phyloP scores from a whole-genome alignment of 2,888 invertebrate species.

The Mesodorylaimus sp. region DNA sequence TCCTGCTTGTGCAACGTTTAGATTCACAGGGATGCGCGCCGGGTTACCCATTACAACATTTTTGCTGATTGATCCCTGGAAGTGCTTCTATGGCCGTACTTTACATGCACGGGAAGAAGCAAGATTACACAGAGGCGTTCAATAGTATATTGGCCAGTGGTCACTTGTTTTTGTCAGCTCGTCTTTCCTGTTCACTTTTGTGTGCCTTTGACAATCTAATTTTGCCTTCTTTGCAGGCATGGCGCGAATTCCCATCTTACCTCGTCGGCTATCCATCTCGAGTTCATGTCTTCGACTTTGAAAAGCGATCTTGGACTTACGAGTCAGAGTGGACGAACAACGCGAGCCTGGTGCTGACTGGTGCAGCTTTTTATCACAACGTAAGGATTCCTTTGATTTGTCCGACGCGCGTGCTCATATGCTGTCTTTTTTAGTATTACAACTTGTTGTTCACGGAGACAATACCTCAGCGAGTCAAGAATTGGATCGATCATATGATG shows the following conservation, averaged over 20 bases:
- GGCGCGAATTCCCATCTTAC: constrained; percentile 87
- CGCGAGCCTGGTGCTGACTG: constrained; percentile 76
- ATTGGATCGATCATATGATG: constrained; percentile 84
- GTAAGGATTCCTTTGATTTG: constrained; percentile 30
- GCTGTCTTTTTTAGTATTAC: constrained; percentile 47
- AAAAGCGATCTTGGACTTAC: constrained; percentile 65
- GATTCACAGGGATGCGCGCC: too few relatives aligned
- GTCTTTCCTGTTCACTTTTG: too few relatives aligned
- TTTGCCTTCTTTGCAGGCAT: too few relatives aligned
- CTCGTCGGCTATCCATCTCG: constrained; percentile 89
- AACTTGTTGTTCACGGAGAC: constrained; percentile 74
- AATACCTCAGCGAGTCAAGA: constrained; percentile 62
- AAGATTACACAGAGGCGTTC: too few relatives aligned
- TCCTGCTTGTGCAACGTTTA: too few relatives aligned
- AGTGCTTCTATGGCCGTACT: too few relatives aligned
- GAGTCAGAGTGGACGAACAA: constrained; percentile 95
- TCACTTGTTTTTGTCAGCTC: too few relatives aligned
- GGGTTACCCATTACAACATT: too few relatives aligned
- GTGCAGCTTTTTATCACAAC: constrained; percentile 89
- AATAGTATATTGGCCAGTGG: too few relatives aligned
- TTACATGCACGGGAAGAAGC: too few relatives aligned
- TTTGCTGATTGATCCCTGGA: too few relatives aligned
- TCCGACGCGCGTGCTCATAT: background rate
- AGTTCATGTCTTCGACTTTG: constrained; percentile 79
- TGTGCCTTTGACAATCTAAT: too few relatives aligned